Conservation (phyloP, 2,797 vertebrate species). For the Coregonus suidteri region DNA sequence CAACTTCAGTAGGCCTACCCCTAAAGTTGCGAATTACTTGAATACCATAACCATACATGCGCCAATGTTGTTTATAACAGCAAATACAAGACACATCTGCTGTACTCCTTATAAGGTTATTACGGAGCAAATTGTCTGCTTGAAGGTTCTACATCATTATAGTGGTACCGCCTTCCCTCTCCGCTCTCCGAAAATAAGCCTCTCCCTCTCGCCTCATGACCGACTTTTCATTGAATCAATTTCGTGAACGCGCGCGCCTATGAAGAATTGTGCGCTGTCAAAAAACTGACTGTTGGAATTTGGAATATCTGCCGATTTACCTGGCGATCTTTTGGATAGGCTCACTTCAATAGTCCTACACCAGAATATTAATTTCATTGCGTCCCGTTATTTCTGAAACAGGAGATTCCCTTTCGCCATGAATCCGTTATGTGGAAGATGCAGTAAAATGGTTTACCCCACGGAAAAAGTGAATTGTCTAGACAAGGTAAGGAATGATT, state of each 20-base stretch:
- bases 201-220: conserved; percentile 21
- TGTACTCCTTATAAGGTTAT: conserved; percentile 61
- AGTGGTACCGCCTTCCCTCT: conserved; percentile 28
- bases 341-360: conserved; percentile 1
- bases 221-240: conserved; percentile 35
- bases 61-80: conserved; percentile 22
- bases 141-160: not conserved
- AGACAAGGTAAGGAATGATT: conserved; percentile 85
- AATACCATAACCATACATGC: not conserved
- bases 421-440: conserved; percentile 94
- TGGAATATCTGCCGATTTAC: not conserved
- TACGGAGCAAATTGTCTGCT: conserved; percentile 4
- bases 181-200: not conserved
- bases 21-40: not conserved
- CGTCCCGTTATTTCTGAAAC: not conserved
- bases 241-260: conserved; percentile 31
- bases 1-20: not conserved
- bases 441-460: conserved; percentile 92
- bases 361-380: not conserved
- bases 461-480: conserved; percentile 97
- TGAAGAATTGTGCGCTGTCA: not conserved
- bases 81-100: conserved; percentile 26
- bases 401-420: conserved; percentile 63
- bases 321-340: not conserved
- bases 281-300: not conserved